phyloP scores from a whole-genome alignment of 92 coral and sea anemone genomes.

The Micromussa lordhowensis region DNA sequence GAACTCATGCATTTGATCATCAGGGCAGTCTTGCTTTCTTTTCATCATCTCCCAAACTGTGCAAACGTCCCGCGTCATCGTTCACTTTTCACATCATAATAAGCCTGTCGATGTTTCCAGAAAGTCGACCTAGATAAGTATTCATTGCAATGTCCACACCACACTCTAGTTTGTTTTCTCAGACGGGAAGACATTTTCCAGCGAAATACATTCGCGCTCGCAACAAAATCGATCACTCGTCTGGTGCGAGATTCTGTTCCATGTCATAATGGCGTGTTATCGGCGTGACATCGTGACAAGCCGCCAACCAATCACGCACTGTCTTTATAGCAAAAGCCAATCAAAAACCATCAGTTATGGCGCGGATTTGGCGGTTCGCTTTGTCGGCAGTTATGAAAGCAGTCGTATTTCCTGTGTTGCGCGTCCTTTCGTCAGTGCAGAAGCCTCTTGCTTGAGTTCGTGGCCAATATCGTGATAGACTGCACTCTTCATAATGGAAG shows the following conservation, averaged over 20 bases:
- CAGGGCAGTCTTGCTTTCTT: constrained; percentile 16
- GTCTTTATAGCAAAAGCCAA: constrained; percentile 9
- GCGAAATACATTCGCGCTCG: too few relatives aligned
- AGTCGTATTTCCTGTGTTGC: too few relatives aligned
- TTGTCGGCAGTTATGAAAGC: constrained; percentile 28
- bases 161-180: constrained; percentile 46
- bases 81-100: constrained; percentile 32
- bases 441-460: too few relatives aligned
- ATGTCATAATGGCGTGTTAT: neutral
- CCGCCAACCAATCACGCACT: constrained; percentile 10
- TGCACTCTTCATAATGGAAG: neutral
- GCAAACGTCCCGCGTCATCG: constrained; percentile 34
- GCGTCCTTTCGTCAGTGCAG: too few relatives aligned
- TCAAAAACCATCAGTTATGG: constrained; percentile 16
- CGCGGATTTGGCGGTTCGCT: constrained; percentile 4
- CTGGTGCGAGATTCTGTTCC: too few relatives aligned
- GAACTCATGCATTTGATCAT: neutral
- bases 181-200: constrained; percentile 40
- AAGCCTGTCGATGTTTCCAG: constrained; percentile 53
- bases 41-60: neutral
- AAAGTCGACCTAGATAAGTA: constrained; percentile 50
- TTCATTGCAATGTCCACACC: constrained; percentile 55
- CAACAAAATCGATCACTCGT: too few relatives aligned
- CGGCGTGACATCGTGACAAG: neutral
- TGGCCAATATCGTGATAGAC: too few relatives aligned